phyloP scores from a whole-genome alignment of 2,797 vertebrate species.

The Brachyalestes nurse region DNA sequence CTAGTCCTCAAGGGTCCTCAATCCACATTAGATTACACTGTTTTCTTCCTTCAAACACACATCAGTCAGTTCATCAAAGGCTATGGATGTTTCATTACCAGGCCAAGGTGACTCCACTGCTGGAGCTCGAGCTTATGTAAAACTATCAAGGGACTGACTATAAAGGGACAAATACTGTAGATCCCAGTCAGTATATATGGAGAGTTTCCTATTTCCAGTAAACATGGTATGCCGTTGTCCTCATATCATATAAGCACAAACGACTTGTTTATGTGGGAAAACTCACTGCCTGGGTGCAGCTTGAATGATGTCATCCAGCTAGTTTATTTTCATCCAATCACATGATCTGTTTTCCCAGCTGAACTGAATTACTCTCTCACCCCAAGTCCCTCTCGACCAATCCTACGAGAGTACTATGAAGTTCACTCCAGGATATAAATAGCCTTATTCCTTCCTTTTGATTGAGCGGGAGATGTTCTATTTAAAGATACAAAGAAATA shows the following conservation, averaged over 20 bases:
- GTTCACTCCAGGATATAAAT: constrained; percentile 73
- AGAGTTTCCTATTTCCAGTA: not conserved
- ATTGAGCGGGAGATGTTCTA: constrained; percentile 67
- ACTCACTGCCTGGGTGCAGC: not conserved
- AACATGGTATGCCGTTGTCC: not conserved
- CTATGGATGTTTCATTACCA: not conserved
- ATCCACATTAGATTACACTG: not conserved
- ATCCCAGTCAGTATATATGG: not conserved
- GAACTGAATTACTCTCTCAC: constrained; percentile 42
- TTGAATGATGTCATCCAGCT: constrained; percentile 22
- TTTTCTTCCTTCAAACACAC: not conserved
- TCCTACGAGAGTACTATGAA: constrained; percentile 66
- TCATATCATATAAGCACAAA: not conserved
- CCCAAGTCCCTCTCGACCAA: constrained; percentile 58
- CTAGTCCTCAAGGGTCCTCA: not conserved
- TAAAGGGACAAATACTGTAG: not conserved
- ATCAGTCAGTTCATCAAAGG: not conserved
- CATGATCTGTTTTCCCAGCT: constrained; percentile 41
- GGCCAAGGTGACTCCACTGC: not conserved
- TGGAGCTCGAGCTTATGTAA: not conserved
- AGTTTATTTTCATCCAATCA: constrained; percentile 34
- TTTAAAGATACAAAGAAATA: constrained; percentile 53
- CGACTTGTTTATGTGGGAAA: constrained; percentile 18
- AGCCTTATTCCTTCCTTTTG: constrained; percentile 57
- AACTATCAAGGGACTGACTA: not conserved